Evolutionary conservation across 2,888 invertebrate species (phyloP), one percentile per base, ranked within the genome.

Genomic region (Nymphalis polychloros): DNA sequence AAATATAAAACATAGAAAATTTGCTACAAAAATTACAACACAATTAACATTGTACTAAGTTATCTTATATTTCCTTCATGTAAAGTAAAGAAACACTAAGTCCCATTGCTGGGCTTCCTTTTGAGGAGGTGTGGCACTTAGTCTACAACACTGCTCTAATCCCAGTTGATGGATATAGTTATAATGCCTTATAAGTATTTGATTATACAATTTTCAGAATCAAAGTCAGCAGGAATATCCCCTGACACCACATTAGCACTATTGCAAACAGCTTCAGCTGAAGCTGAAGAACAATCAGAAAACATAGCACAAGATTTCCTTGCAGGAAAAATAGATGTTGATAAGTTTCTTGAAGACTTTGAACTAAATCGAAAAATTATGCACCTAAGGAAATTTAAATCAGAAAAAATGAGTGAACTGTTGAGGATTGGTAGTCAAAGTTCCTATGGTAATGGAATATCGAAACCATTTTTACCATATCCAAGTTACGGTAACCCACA

Each of bases 241-340:
- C 93, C 97, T 41, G 99, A 98, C 78, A 97, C 97, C 31, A 96
- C 97, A 0, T 92, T 97, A 72, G 98, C 98, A 0, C 88, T 98
- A 59, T 92, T 99, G 17, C 97, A 98, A 93, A 96, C 98, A 13
- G 96, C 98, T 16, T 97, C 98, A 35, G 97, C 98, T 47, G 97
- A 98, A 91, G 95, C 96, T 65, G 99, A 99, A 85, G 98, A 99
- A 82, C 95, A 97, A 81, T 97, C 98, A 0, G 99, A 99, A 90
- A 94, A 94, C 72, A 84, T 96, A 57, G 96, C 97, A 0, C 96
- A 97, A 79, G 94, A 95, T 74, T 98, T 98, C 81, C 93, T 97
- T 49, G 94, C 95, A 17, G 95, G 95, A 10, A 94, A 95, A 81
- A 85, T 88, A 69, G 94, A 95, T 64, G 92, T 96, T 8, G 99